These are phyloP conservation scores for Sinocyclocheilus anophthalmus DNA, from an alignment of 2,113 vertebrate genomes.

Conservation along the genomic window DNA sequence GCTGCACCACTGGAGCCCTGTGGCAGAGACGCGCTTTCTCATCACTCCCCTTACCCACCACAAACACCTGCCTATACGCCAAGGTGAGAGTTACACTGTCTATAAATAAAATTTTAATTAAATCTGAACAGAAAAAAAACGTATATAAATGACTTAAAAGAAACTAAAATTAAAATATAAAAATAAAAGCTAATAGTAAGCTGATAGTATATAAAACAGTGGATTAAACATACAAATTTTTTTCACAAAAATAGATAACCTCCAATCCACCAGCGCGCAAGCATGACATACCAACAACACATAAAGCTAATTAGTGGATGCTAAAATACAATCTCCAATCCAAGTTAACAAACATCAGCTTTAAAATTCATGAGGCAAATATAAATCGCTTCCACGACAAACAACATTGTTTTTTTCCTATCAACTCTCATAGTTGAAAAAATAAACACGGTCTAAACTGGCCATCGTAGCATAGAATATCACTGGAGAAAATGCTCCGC, in stretches of 20 bases:
- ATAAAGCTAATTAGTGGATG: background rate
- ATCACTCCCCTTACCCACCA: constrained; percentile 88
- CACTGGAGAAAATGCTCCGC: background rate
- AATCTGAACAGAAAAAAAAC: background rate
- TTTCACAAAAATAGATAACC: too few species aligned
- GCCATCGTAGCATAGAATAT: background rate
- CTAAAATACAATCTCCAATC: background rate
- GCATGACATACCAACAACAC: background rate
- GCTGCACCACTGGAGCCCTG: constrained; percentile 93
- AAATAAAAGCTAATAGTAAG: background rate
- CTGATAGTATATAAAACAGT: background rate
- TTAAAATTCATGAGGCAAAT: background rate
- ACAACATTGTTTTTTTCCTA: background rate
- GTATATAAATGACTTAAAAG: too few species aligned
- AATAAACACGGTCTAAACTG: background rate
- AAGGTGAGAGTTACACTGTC: constrained; percentile 79
- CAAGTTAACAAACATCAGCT: background rate
- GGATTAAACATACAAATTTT: too few species aligned
- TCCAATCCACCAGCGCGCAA: too few species aligned
- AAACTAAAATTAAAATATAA: background rate
- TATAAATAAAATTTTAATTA: too few species aligned
- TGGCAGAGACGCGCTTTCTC: constrained; percentile 94
- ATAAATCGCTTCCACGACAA: background rate
- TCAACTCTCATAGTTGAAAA: background rate
- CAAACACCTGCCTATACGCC: constrained; percentile 87